Base-by-base conservation (phyloP, 2,888 invertebrate genomes). In the Tinea trinotella region DNA sequence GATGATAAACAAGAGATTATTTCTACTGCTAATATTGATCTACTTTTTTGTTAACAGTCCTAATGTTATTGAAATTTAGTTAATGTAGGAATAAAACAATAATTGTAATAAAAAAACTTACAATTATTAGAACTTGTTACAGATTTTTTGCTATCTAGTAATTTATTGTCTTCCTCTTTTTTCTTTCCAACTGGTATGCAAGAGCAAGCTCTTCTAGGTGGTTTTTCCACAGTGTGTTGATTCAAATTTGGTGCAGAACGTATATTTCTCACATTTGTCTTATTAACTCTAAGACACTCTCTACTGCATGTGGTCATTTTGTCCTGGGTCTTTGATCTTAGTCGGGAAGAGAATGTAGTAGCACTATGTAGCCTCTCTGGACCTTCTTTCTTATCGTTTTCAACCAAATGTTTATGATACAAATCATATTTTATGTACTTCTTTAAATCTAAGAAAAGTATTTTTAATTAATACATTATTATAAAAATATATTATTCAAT, bases 401-500 rank as follows among this genome's bases (percentile, higher is more conserved):
- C 24, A 1, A 57, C 70, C 58, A 74, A 70, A 57, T 73, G 70
- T 57, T 72, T 73, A 30, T 73, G 74, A 61, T 87, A 75, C 9
- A 83, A 66, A 57, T 90, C 90, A 67, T 90, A 88, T 65, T 90
- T 91, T 22, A 92, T 90, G 5, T 90, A 69, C 60, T 88, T 88
- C 67, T 92, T 92, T 53, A 92, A 75, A 77, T 92, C 92, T 92
- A 69, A 76, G 55, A 54, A 19, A 58, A 54, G n/a, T 22, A 7
- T n/a, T n/a, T n/a, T n/a, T n/a, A n/a, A n/a, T n/a, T 22, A 22
- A 49, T 15, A 48, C 5, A 13, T 17, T 49, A 19, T 19, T 7
- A 12, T 30, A 13, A 49, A 17, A 30, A n/a, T 20, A 30, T 46
- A 6, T 7, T 17, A 54, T 49, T 30, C 6, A 13, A 22, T 19